These are phyloP conservation scores for Panagrolaimus sp. DNA, from an alignment of 1,140 invertebrate genomes.

Conservation along the genomic window DNA sequence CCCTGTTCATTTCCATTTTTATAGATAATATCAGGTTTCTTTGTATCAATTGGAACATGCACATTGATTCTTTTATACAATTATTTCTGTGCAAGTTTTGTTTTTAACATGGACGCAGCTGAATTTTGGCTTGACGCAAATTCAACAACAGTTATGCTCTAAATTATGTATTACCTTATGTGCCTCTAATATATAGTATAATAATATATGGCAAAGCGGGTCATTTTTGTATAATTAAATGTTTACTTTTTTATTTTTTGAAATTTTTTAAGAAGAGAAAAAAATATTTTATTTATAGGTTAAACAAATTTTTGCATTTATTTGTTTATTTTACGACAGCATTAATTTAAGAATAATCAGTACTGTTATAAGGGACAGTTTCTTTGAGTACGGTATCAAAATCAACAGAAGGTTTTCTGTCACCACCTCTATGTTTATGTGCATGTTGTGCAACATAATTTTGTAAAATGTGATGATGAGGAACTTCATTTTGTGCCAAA, in stretches of 20 bases:
- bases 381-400: constrained; percentile 8
- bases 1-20: background rate
- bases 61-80: background rate
- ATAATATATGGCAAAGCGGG: no score
- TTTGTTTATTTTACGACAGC: background rate
- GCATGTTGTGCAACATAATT: background rate
- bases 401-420: background rate
- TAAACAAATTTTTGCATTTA: background rate
- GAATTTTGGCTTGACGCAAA: constrained; percentile 8
- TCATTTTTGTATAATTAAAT: no score
- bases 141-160: background rate
- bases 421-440: background rate
- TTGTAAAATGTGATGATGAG: background rate
- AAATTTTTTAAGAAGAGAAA: no score
- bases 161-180: no score
- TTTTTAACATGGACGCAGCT: constrained; percentile 3
- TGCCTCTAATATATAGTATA: no score
- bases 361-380: constrained; percentile 7
- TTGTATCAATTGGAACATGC: constrained; percentile 4
- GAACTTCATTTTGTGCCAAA: background rate
- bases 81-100: background rate
- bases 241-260: no score
- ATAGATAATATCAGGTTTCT: constrained; percentile 16
- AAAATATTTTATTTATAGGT: no score
- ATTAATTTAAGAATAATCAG: constrained; percentile 5